A percentile compares a stretch with the other conserved stretches of the same genome.
These are phyloP conservation scores for Probosciger aterrimus DNA, from an alignment of 2,113 vertebrate species.

Conservation along the genomic window DNA sequence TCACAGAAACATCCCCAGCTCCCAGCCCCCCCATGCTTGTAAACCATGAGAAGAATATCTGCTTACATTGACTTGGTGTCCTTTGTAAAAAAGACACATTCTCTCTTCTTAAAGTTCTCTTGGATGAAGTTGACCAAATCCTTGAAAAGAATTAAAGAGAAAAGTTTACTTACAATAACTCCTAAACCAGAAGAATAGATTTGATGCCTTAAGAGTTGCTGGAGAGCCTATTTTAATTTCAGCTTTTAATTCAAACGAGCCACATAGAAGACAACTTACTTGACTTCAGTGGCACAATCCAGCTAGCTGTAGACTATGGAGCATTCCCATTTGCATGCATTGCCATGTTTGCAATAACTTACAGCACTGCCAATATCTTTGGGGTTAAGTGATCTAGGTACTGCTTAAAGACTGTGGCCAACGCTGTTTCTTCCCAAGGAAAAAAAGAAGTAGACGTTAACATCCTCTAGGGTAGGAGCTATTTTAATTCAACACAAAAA, in stretches of 20 bases:
- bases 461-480: rapidly evolving
- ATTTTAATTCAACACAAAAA: not conserved
- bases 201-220: not conserved
- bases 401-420: not conserved
- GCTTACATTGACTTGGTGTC: conserved; percentile 78
- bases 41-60: not conserved
- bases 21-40: rapidly evolving
- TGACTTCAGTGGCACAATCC: not conserved
- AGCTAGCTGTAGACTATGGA: not conserved
- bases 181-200: not conserved
- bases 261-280: not conserved
- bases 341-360: not conserved
- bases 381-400: not conserved
- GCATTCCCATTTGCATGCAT: not conserved
- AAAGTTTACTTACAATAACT: not conserved
- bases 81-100: conserved; percentile 79
- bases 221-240: not conserved
- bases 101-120: conserved; percentile 81
- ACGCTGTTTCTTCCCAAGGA: not conserved
- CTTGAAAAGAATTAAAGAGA: conserved; percentile 40
- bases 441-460: not conserved
- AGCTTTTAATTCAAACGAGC: not conserved
- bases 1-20: not conserved
- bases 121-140: conserved; percentile 77
- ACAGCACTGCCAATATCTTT: not conserved